A percentile compares a stretch with the other conserved stretches of the same genome.
Evolutionary conservation across 1,140 invertebrate genomes (phyloP).

Genomic region (Rhagoletis zephyria): DNA sequence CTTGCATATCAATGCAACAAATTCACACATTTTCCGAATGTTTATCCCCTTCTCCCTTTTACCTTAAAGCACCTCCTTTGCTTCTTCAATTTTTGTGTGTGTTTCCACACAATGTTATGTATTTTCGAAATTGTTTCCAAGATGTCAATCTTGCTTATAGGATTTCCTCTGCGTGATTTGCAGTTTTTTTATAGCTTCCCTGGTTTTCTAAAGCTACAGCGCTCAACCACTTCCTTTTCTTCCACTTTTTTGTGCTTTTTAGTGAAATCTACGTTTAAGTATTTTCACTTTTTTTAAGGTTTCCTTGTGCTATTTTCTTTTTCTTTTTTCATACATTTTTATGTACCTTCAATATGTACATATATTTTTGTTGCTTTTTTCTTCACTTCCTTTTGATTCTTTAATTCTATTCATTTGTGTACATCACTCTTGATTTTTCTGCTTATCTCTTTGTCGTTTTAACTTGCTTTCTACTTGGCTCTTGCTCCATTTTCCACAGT

Average conservation of each 20-base stretch:
- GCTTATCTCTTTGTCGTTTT: background rate
- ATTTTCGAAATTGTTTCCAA: background rate
- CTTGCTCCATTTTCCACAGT: constrained; percentile 22
- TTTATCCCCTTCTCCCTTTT: no score
- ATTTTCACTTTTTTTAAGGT: background rate
- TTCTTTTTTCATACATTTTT: no score
- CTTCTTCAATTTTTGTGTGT: background rate
- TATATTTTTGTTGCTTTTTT: no score
- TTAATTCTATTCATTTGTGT: background rate
- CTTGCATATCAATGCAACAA: background rate
- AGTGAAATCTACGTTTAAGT: background rate
- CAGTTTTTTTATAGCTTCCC: background rate
- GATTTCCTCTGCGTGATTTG: background rate
- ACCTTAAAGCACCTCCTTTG: no score
- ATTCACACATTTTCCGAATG: background rate
- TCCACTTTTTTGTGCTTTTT: background rate
- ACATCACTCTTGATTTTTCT: background rate
- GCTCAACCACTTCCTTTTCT: background rate
- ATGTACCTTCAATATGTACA: background rate
- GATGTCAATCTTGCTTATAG: constrained; percentile 6
- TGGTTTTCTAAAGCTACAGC: background rate
- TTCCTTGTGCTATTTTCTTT: background rate
- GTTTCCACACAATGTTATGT: background rate
- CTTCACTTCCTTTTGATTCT: background rate
- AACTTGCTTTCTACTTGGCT: background rate